Conservation (phyloP, 1,140 invertebrate species). For the Tachypleus tridentatus region DNA sequence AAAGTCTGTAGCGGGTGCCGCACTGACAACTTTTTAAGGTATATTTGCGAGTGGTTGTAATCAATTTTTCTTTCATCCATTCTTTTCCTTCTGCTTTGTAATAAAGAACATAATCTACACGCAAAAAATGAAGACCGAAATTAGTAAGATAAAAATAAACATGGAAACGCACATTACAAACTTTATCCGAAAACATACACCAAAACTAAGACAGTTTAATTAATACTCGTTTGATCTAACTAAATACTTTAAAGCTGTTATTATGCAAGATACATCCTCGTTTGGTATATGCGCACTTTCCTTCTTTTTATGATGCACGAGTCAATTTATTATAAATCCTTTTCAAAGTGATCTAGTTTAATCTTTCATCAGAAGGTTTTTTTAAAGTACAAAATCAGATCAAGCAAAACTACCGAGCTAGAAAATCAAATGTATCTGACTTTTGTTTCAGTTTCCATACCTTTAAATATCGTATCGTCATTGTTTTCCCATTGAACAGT, state of each 20-base stretch:
- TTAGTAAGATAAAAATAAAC: too few species aligned
- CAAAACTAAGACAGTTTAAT: background rate
- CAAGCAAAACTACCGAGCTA: too few species aligned
- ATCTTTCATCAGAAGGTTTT: too few species aligned
- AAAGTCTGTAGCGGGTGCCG: slow-evolving; percentile 70
- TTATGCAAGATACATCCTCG: background rate
- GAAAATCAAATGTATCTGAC: too few species aligned
- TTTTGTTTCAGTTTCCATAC: background rate
- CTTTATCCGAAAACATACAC: too few species aligned
- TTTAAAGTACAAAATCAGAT: too few species aligned
- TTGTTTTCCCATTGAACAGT: background rate
- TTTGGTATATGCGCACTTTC: too few species aligned
- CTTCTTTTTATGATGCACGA: too few species aligned
- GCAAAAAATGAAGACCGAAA: too few species aligned
- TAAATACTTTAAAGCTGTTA: background rate
- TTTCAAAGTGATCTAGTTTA: too few species aligned
- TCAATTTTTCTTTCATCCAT: slow-evolving; percentile 16
- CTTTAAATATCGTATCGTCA: background rate
- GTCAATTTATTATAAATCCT: too few species aligned
- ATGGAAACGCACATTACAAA: too few species aligned
- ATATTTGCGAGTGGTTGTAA: slow-evolving; percentile 19
- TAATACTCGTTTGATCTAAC: background rate
- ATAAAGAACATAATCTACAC: slow-evolving; percentile 21
- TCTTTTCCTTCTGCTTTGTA: slow-evolving; percentile 19
- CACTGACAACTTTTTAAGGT: slow-evolving; percentile 52